These are phyloP conservation scores for Tinamus major DNA, from an alignment of 2,797 vertebrate species.

Conservation along the genomic window DNA sequence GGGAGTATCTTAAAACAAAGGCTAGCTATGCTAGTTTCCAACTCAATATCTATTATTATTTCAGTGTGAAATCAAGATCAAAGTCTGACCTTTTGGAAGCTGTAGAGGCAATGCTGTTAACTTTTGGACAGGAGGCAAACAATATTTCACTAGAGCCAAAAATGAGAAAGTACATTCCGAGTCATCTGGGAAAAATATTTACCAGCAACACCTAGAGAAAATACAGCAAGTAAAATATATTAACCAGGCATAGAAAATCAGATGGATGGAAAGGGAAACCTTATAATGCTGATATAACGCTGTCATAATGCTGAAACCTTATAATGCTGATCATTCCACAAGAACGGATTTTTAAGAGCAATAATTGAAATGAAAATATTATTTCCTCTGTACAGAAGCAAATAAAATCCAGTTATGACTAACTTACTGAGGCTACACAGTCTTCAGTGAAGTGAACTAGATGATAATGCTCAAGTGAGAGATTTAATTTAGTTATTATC, in stretches of 20 bases:
- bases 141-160: background rate
- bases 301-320: too few species aligned
- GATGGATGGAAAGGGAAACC: background rate
- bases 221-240: background rate
- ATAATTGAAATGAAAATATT: background rate
- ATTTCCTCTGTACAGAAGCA: background rate
- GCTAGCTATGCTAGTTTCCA: fast-evolving
- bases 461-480: background rate
- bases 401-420: background rate
- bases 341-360: background rate
- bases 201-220: background rate
- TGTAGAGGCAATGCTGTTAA: background rate
- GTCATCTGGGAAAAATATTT: background rate
- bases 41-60: background rate
- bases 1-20: background rate
- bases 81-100: background rate
- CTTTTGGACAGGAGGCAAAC: background rate
- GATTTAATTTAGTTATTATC: background rate
- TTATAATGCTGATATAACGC: background rate
- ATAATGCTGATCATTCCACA: background rate
- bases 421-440: background rate
- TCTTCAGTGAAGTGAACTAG: background rate
- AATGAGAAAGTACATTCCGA: background rate
- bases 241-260: background rate
- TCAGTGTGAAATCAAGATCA: background rate